Percentiles rank a stretch among this genome's conserved stretches.
phyloP scores from a whole-genome alignment of 1,140 invertebrate species.

The Ganaspis sp. region DNA sequence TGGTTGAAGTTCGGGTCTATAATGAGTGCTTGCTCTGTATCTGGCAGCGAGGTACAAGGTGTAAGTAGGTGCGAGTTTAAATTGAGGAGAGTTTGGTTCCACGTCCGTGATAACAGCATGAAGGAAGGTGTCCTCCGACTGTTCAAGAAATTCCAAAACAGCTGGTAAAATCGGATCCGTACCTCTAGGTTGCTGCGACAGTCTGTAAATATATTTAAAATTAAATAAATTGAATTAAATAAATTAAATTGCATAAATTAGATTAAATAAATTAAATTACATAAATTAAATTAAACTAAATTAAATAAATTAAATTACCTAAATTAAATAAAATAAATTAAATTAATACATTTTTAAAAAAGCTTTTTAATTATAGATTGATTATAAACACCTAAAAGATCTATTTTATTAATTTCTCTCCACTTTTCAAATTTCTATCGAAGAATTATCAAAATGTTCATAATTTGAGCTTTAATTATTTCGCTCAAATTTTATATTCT shows the following conservation, averaged over 20 bases:
- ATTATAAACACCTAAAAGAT: too few species aligned
- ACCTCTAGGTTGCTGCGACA: slow-evolving; percentile 79
- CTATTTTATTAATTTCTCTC: too few species aligned
- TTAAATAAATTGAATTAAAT: background rate
- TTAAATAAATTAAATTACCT: too few species aligned
- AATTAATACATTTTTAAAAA: too few species aligned
- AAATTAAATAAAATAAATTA: too few species aligned
- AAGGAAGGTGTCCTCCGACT: slow-evolving; percentile 93
- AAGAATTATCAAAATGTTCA: too few species aligned
- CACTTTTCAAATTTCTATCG: too few species aligned
- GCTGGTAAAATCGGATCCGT: slow-evolving; percentile 95
- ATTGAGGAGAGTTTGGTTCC: slow-evolving; percentile 89
- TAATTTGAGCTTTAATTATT: too few species aligned
- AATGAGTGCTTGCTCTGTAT: slow-evolving; percentile 94
- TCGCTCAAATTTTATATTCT: too few species aligned
- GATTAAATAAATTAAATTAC: background rate
- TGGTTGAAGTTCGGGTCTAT: slow-evolving; percentile 92
- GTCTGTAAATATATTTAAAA: slow-evolving; percentile 61
- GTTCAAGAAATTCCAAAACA: slow-evolving; percentile 95
- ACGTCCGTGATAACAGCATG: slow-evolving; percentile 90
- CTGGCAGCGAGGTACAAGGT: slow-evolving; percentile 94
- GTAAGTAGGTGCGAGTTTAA: slow-evolving; percentile 95
- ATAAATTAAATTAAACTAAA: too few species aligned
- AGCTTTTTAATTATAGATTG: too few species aligned
- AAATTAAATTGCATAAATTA: too few species aligned